phyloP scores from a whole-genome alignment of 1,140 invertebrate genomes.

The Latrodectus geometricus region DNA sequence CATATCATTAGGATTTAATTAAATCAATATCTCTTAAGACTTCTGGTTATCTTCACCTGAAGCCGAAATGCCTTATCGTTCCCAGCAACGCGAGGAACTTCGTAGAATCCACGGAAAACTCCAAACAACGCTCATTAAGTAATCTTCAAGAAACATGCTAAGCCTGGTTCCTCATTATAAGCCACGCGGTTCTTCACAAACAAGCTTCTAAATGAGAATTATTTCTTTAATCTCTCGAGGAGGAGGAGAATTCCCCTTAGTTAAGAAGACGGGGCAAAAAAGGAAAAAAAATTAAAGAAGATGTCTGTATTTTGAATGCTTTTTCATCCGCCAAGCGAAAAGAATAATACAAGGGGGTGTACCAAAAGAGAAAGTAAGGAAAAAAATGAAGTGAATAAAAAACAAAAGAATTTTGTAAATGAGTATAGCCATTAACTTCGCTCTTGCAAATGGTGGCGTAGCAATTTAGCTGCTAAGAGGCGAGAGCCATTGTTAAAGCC shows the following conservation, averaged over 20 bases:
- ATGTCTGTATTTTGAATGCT: not conserved
- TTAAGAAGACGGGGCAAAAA: not conserved
- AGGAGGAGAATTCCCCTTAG: too few species aligned
- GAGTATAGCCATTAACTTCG: constrained; percentile 43
- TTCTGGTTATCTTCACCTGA: too few species aligned
- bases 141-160: too few species aligned
- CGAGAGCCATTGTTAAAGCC: not conserved
- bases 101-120: too few species aligned
- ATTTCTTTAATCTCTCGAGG: not conserved
- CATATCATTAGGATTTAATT: too few species aligned
- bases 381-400: not conserved
- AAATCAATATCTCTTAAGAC: too few species aligned
- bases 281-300: not conserved
- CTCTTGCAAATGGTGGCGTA: constrained; percentile 10
- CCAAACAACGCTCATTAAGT: too few species aligned
- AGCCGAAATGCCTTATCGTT: too few species aligned
- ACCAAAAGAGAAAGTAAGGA: not conserved
- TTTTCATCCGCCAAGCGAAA: not conserved
- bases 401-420: constrained; percentile 31
- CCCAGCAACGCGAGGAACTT: too few species aligned
- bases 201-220: not conserved
- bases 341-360: not conserved
- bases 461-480: constrained; percentile 8
- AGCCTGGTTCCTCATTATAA: too few species aligned
- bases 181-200: too few species aligned